Percentiles rank a stretch among this genome's conserved stretches.
Evolutionary conservation across 2,113 vertebrate species (phyloP).

Genomic region (Hemibagrus wyckioides): DNA sequence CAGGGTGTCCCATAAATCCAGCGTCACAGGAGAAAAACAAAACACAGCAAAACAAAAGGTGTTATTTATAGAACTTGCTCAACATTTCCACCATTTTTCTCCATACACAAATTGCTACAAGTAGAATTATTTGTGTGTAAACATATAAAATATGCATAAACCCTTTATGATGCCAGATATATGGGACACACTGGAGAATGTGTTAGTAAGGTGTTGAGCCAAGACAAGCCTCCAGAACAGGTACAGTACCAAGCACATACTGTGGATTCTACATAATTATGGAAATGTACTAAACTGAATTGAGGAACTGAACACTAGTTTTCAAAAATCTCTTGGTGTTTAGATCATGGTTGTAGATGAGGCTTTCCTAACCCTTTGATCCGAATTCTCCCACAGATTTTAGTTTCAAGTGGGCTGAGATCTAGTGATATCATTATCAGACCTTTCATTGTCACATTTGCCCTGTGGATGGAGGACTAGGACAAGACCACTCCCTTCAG

Average conservation of each 20-base stretch:
- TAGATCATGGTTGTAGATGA: not conserved
- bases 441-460: not conserved
- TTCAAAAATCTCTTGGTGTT: not conserved
- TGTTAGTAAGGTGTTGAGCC: not conserved
- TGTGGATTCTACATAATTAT: not conserved
- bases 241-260: not conserved
- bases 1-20: not conserved
- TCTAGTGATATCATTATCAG: not conserved
- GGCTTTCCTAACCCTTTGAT: not conserved
- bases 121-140: not conserved
- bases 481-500: not conserved
- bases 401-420: not conserved
- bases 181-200: not conserved
- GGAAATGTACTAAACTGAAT: not conserved
- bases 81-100: not conserved
- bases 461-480: not conserved
- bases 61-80: not conserved
- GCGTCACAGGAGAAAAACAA: not conserved
- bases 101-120: not conserved
- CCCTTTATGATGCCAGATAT: not conserved
- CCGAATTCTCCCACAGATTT: not conserved
- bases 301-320: not conserved
- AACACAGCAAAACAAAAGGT: not conserved
- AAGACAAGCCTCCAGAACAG: not conserved
- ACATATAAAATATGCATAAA: not conserved